Percentiles rank a stretch among this genome's conserved stretches.
Evolutionary conservation across 2,113 vertebrate species (phyloP).

Genomic region (Tenrec ecaudatus): DNA sequence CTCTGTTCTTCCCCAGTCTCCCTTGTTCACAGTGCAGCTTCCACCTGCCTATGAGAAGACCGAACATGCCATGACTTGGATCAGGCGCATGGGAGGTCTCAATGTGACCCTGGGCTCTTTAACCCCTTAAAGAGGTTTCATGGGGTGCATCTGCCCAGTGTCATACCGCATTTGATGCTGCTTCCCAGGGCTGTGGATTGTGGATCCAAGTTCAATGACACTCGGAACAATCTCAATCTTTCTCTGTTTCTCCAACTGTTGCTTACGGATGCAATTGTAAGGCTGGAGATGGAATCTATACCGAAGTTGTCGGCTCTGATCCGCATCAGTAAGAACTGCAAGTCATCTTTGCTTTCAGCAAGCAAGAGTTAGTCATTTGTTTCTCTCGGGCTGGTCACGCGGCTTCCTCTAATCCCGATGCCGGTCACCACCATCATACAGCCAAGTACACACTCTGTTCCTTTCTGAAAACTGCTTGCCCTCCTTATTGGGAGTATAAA

Average conservation of each 20-base stretch:
- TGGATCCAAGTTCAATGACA: background rate
- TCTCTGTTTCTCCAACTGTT: background rate
- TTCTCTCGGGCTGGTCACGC: background rate
- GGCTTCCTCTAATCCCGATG: background rate
- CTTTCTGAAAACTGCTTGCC: background rate
- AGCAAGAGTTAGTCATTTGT: background rate
- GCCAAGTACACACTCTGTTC: background rate
- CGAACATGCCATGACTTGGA: no score
- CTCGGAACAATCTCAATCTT: background rate
- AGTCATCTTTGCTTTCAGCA: background rate
- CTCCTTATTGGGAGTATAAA: background rate
- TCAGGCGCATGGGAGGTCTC: no score
- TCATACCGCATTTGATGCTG: no score
- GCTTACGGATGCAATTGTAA: background rate
- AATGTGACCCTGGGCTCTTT: no score
- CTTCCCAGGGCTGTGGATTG: background rate
- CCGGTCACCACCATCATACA: background rate
- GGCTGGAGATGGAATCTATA: background rate
- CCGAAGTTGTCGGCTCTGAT: background rate
- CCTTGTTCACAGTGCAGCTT: no score
- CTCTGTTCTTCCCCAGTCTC: no score
- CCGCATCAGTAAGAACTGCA: background rate
- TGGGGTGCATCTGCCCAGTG: no score
- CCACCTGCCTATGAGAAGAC: no score
- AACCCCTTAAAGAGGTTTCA: no score